Conservation (phyloP, 2,797 vertebrate genomes). For the Onychomys leucogaster region DNA sequence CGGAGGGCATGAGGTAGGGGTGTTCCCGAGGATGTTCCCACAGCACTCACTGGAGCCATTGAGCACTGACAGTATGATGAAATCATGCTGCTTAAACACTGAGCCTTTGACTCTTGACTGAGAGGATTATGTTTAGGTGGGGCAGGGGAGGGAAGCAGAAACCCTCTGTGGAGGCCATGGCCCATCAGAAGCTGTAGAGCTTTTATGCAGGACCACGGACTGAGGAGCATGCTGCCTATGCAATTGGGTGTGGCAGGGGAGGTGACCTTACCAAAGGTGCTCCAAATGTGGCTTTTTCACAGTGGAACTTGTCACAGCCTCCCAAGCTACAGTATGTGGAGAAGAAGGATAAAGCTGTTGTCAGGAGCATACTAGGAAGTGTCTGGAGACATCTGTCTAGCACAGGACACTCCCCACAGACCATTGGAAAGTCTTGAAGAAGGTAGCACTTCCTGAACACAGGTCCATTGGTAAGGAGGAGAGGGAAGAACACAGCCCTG, state of each 20-base stretch:
- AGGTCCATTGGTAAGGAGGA: background rate
- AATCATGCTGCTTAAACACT: too few species aligned
- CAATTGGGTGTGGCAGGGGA: background rate
- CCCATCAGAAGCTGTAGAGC: background rate
- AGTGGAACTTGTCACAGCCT: background rate
- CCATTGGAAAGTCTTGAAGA: background rate
- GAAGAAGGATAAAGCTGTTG: background rate
- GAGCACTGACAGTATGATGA: too few species aligned
- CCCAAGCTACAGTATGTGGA: background rate
- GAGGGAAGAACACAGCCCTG: background rate
- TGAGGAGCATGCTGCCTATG: background rate
- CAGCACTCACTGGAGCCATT: background rate
- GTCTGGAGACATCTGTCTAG: background rate
- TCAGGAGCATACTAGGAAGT: background rate
- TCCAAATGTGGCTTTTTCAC: too few species aligned
- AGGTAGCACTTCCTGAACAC: background rate
- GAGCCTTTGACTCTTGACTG: background rate
- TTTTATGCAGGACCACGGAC: background rate
- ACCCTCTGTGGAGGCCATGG: background rate
- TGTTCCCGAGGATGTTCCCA: background rate
- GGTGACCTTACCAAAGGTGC: background rate
- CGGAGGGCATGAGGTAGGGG: constrained; percentile 97
- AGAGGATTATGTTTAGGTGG: background rate
- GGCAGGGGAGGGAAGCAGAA: background rate
- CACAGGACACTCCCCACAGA: too few species aligned